phyloP scores from a whole-genome alignment of 2,888 invertebrate genomes.

The Caenorhabditis sp. region DNA sequence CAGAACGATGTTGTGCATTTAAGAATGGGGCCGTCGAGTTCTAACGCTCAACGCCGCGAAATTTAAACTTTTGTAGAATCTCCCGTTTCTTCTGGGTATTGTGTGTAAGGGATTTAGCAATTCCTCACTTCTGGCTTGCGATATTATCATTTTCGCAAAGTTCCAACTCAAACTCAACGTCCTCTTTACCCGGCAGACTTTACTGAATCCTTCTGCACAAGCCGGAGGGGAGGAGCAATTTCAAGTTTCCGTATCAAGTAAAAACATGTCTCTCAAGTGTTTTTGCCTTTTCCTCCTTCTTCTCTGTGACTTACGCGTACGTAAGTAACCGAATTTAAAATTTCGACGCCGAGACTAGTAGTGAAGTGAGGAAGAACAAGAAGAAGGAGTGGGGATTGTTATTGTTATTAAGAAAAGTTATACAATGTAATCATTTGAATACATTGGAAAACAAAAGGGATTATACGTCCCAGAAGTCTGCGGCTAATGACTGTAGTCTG shows the following conservation, averaged over 20 bases:
- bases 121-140: too few relatives aligned
- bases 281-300: slow-evolving; percentile 35
- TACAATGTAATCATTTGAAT: not conserved
- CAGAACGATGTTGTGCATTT: too few relatives aligned
- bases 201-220: not conserved
- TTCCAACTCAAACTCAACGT: too few relatives aligned
- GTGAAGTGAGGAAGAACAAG: not conserved
- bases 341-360: slow-evolving; percentile 7
- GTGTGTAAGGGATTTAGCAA: too few relatives aligned
- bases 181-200: too few relatives aligned
- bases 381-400: not conserved
- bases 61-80: too few relatives aligned
- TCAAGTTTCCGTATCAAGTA: slow-evolving; percentile 53
- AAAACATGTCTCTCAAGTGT: slow-evolving; percentile 53
- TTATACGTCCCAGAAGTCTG: not conserved
- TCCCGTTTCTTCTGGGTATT: too few relatives aligned
- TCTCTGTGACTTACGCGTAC: slow-evolving; percentile 21
- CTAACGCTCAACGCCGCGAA: too few relatives aligned
- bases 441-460: not conserved
- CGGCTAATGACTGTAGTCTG: too few relatives aligned
- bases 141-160: too few relatives aligned
- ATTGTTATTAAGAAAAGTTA: not conserved
- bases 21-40: too few relatives aligned
- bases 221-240: slow-evolving; percentile 19
- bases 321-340: slow-evolving; percentile 44